phyloP scores from a whole-genome alignment of 2,888 invertebrate genomes.

The Drosophila subquinaria region DNA sequence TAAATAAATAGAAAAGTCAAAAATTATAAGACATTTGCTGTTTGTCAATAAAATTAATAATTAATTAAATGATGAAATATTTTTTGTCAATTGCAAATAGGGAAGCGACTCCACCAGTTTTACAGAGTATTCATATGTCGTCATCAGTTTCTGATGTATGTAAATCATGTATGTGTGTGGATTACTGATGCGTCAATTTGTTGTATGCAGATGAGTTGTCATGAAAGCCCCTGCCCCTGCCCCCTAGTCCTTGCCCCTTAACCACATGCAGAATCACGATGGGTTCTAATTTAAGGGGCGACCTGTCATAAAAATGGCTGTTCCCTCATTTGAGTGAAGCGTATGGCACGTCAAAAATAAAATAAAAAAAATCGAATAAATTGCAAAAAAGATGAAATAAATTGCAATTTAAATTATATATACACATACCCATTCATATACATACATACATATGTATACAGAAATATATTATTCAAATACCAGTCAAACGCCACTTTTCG shows the following conservation, averaged over 20 bases:
- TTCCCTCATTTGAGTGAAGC: conserved; percentile 42
- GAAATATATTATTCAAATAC: conserved; percentile 51
- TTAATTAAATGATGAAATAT: not conserved
- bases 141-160: conserved; percentile 5
- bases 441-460: not conserved
- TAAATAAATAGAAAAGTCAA: too few relatives aligned
- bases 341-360: conserved; percentile 29
- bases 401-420: conserved; percentile 56
- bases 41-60: not conserved
- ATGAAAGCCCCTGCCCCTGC: conserved; percentile 1
- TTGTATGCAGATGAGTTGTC: conserved; percentile 54
- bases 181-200: conserved; percentile 55
- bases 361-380: conserved; percentile 2
- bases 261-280: conserved; percentile 16
- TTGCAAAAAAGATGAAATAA: conserved; percentile 24
- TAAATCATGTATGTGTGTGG: conserved; percentile 27
- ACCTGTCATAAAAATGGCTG: conserved; percentile 57
- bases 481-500: conserved; percentile 36
- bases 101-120: not conserved
- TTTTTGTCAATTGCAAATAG: too few relatives aligned
- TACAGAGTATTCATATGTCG: conserved; percentile 30
- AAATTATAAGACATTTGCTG: not conserved
- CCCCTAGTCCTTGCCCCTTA: not conserved
- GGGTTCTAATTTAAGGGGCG: conserved; percentile 31
- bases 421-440: not conserved